phyloP scores from a whole-genome alignment of 2,113 vertebrate species.

The Toxotes jaculatrix region DNA sequence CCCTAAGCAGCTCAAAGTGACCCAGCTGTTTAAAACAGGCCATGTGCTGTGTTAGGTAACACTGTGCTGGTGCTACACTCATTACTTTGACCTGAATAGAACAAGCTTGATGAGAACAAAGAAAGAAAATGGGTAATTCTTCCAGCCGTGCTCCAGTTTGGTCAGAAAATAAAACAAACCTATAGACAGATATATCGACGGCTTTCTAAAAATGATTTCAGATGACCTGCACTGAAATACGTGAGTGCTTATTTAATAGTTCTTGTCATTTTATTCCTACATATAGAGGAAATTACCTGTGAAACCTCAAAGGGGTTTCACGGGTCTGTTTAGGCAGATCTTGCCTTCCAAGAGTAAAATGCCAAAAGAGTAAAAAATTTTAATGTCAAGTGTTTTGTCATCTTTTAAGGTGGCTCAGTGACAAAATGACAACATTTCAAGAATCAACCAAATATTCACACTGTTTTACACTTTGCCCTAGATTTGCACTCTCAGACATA shows the following conservation, averaged over 20 bases:
- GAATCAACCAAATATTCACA: background rate
- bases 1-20: slow-evolving; percentile 74
- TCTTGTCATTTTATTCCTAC: too few species aligned
- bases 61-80: slow-evolving; percentile 60
- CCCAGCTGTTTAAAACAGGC: slow-evolving; percentile 79
- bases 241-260: too few species aligned
- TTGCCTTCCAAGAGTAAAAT: too few species aligned
- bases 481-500: slow-evolving; percentile 13
- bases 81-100: slow-evolving; percentile 74
- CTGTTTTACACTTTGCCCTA: slow-evolving; percentile 15
- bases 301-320: too few species aligned
- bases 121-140: slow-evolving; percentile 17
- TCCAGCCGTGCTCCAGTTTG: slow-evolving; percentile 12
- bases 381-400: background rate
- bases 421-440: background rate
- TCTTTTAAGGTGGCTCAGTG: background rate
- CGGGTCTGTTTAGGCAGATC: too few species aligned
- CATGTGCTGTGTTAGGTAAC: slow-evolving; percentile 68
- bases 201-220: too few species aligned
- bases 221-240: too few species aligned
- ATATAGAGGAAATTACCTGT: too few species aligned
- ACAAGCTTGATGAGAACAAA: slow-evolving; percentile 35
- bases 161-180: slow-evolving; percentile 13
- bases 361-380: too few species aligned
- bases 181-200: too few species aligned